Evolutionary conservation across 2,888 invertebrate genomes (phyloP).

Genomic region (Pantelozetes paolii): DNA sequence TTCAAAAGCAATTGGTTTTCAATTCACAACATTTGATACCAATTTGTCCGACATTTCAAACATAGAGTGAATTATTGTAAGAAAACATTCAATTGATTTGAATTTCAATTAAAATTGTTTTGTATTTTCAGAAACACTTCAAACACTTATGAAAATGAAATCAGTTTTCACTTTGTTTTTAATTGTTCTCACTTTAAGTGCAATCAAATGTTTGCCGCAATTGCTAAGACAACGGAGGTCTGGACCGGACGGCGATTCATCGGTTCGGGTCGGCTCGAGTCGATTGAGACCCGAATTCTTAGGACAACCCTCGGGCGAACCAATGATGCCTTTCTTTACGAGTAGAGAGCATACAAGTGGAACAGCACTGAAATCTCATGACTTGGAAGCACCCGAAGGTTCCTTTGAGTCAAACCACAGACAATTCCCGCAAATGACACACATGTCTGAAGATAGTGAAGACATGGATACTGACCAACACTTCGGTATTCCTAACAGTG

Average conservation of each 20-base stretch:
- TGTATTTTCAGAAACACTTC: no score
- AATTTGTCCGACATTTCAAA: no score
- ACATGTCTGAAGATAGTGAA: background rate
- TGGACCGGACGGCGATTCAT: conserved; percentile 11
- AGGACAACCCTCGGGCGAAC: background rate
- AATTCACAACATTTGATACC: no score
- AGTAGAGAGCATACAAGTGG: no score
- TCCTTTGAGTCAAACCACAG: background rate
- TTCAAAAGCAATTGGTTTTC: no score
- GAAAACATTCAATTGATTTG: no score
- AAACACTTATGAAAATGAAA: no score
- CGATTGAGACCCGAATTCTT: conserved; percentile 5
- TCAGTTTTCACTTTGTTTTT: no score
- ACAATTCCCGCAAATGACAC: background rate
- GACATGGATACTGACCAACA: background rate
- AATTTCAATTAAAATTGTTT: no score
- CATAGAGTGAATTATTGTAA: no score
- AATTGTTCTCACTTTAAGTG: background rate
- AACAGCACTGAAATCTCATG: background rate
- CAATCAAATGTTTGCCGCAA: background rate
- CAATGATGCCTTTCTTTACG: no score
- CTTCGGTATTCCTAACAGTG: conserved; percentile 2
- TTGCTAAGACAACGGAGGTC: background rate
- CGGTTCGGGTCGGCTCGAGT: background rate
- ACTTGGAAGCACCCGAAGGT: conserved; percentile 2